Conservation (phyloP, 2,113 vertebrate species). For the Struthio camelus region DNA sequence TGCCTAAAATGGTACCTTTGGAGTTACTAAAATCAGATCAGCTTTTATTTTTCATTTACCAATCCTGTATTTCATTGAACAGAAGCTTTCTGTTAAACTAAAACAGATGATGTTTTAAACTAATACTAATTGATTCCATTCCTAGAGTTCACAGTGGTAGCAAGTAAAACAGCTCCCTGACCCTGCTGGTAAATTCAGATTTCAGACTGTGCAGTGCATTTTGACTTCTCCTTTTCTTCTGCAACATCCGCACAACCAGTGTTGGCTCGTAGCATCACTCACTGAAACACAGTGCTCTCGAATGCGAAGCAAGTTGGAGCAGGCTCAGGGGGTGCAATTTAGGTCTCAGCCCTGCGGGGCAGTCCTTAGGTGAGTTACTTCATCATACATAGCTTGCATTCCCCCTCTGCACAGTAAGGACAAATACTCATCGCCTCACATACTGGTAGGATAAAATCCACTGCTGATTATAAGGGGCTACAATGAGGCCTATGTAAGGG, state of each 20-base stretch:
- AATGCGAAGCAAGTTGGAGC: rapidly evolving
- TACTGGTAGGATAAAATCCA: neutral
- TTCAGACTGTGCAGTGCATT: neutral
- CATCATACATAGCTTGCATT: neutral
- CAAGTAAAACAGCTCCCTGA: constrained; percentile 73
- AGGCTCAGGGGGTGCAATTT: neutral
- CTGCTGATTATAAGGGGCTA: neutral
- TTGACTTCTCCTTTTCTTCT: constrained; percentile 13
- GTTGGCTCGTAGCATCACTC: neutral
- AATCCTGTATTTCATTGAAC: constrained; percentile 74
- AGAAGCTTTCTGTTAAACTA: constrained; percentile 79
- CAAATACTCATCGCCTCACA: neutral
- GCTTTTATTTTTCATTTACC: constrained; percentile 77
- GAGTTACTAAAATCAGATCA: constrained; percentile 58
- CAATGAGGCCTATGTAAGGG: neutral
- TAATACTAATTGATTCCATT: constrained; percentile 84
- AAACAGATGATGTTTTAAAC: constrained; percentile 83
- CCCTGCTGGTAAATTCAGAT: constrained; percentile 56
- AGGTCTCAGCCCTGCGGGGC: neutral
- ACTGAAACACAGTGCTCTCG: neutral
- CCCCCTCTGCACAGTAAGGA: neutral
- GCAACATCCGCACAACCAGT: neutral
- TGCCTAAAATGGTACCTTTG: constrained; percentile 2
- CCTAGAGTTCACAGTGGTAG: constrained; percentile 73
- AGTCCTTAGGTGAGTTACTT: neutral